Percentiles rank a stretch among this genome's conserved stretches.
phyloP scores from a whole-genome alignment of 2,797 vertebrate genomes.

The Acipenser transmontanus region DNA sequence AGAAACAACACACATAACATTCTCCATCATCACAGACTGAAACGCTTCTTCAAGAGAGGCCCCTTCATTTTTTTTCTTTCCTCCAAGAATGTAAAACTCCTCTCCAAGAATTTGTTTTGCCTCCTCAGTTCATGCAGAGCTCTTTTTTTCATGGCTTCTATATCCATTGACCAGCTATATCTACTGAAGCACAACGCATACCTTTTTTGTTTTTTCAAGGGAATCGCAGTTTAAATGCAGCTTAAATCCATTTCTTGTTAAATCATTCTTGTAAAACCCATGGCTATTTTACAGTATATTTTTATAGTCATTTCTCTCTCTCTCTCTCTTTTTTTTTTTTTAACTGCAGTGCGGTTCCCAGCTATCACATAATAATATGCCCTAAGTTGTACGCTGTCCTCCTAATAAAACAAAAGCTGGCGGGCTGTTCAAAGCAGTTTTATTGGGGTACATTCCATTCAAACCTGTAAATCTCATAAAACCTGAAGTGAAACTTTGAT shows the following conservation, averaged over 20 bases:
- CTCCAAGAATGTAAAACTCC: too few relatives aligned
- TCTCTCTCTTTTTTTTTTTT: constrained; percentile 28
- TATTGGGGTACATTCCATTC: constrained; percentile 57
- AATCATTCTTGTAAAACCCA: too few relatives aligned
- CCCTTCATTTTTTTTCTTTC: too few relatives aligned
- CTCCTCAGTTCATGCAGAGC: too few relatives aligned
- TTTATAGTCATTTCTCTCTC: constrained; percentile 39
- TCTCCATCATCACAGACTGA: too few relatives aligned
- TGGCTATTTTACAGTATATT: constrained; percentile 22
- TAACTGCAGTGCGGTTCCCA: constrained; percentile 40
- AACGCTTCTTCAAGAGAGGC: too few relatives aligned
- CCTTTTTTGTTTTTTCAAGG: constrained; percentile 3
- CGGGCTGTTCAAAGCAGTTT: constrained; percentile 53
- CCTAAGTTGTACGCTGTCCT: constrained; percentile 35
- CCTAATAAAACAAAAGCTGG: constrained; percentile 51
- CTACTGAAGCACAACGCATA: not conserved
- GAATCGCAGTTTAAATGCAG: constrained; percentile 1
- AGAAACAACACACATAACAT: too few relatives aligned
- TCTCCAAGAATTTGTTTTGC: too few relatives aligned
- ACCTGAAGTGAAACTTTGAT: constrained; percentile 53
- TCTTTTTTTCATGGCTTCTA: too few relatives aligned
- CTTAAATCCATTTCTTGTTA: not conserved
- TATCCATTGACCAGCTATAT: too few relatives aligned
- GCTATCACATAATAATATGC: constrained; percentile 51
- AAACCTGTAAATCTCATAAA: constrained; percentile 58